Percentiles rank a stretch among this genome's conserved stretches.
These are phyloP conservation scores for Oasisia sp. DNA, from an alignment of 2,888 invertebrate species.

Conservation along the genomic window DNA sequence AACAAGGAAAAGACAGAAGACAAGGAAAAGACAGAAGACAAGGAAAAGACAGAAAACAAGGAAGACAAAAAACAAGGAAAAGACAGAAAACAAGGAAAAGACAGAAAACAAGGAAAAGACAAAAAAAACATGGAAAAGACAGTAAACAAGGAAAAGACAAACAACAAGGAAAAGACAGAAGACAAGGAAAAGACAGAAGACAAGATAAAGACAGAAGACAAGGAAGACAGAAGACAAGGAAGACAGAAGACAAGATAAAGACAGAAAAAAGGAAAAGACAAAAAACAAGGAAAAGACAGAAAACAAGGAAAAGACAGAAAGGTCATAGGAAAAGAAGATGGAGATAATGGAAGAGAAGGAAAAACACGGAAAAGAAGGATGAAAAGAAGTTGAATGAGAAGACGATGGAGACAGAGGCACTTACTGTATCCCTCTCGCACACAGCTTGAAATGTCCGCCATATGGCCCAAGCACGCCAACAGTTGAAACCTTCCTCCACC, in stretches of 20 bases:
- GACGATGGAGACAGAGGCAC: not conserved
- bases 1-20: not conserved
- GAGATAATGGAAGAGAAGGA: not conserved
- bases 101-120: not conserved
- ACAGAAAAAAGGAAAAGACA: too few relatives aligned
- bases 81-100: not conserved
- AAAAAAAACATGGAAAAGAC: not conserved
- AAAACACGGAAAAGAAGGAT: not conserved
- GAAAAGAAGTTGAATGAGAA: not conserved
- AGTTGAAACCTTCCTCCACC: not conserved
- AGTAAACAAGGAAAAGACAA: not conserved
- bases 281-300: not conserved
- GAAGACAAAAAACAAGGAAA: not conserved
- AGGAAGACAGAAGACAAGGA: too few relatives aligned
- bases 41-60: not conserved
- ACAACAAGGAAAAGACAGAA: not conserved
- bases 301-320: not conserved
- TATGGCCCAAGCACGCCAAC: not conserved
- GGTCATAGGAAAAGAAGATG: not conserved
- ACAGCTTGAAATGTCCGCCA: not conserved
- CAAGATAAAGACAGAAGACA: not conserved
- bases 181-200: not conserved
- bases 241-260: not conserved
- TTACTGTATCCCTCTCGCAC: not conserved
- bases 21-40: not conserved